Evolutionary conservation across 2,888 invertebrate species (phyloP).

Genomic region (Apoda limacodes): DNA sequence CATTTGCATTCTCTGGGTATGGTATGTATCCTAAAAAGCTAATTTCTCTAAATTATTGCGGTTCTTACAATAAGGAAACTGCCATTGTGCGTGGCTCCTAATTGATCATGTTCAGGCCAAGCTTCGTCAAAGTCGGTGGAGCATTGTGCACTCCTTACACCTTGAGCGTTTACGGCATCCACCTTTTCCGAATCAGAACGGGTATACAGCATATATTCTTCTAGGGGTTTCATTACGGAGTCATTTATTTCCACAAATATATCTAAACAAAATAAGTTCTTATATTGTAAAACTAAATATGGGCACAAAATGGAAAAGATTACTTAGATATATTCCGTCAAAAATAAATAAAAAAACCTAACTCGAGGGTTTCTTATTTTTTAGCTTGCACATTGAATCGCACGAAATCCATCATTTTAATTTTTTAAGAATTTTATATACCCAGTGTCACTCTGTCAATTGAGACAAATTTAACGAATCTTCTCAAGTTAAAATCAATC

Average conservation of each 20-base stretch:
- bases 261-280: conserved; percentile 69
- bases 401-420: no score
- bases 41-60: background rate
- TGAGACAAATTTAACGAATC: no score
- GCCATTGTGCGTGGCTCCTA: conserved; percentile 52
- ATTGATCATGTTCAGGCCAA: conserved; percentile 53
- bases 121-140: conserved; percentile 79
- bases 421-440: no score
- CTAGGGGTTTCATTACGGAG: conserved; percentile 85
- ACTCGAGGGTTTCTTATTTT: no score
- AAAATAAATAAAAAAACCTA: no score
- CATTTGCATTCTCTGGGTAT: no score
- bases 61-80: conserved; percentile 52
- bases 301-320: background rate
- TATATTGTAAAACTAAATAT: no score
- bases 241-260: conserved; percentile 88
- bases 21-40: no score
- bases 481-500: no score
- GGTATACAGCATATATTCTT: conserved; percentile 93
- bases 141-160: conserved; percentile 88
- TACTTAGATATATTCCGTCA: no score
- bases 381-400: no score
- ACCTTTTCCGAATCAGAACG: conserved; percentile 86
- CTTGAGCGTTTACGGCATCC: conserved; percentile 87
- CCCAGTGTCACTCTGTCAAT: no score